These are phyloP conservation scores for Bambusicola thoracicus DNA, from an alignment of 2,113 vertebrate species.

Conservation along the genomic window DNA sequence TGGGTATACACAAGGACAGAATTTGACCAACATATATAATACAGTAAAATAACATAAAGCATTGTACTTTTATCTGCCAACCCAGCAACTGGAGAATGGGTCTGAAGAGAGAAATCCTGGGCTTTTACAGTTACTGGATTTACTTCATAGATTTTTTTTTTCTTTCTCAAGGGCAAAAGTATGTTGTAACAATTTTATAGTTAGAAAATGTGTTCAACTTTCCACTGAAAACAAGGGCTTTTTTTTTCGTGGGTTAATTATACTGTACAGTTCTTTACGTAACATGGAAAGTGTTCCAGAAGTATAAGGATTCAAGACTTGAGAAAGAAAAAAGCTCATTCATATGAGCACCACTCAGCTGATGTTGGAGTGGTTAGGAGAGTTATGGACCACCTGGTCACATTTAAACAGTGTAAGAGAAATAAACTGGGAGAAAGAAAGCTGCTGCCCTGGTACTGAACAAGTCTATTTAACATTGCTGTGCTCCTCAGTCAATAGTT, in stretches of 20 bases:
- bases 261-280: slow-evolving; percentile 7
- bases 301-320: neutral
- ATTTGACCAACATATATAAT: neutral
- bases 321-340: neutral
- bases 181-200: slow-evolving; percentile 53
- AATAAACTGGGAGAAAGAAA: neutral
- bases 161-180: neutral
- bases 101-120: slow-evolving; percentile 4
- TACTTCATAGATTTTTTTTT: slow-evolving; percentile 30
- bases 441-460: neutral
- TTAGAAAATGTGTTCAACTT: slow-evolving; percentile 42
- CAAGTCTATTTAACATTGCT: neutral
- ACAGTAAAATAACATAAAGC: neutral
- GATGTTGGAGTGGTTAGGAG: neutral
- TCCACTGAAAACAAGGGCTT: slow-evolving; percentile 34
- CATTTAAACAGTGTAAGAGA: neutral
- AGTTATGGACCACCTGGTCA: neutral
- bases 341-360: neutral
- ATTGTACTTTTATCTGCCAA: neutral
- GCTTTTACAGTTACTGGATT: slow-evolving; percentile 30
- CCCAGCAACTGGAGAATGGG: neutral
- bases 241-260: slow-evolving; percentile 47
- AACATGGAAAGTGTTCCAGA: slow-evolving; percentile 41
- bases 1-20: neutral
- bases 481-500: neutral